Base-by-base conservation (phyloP, 2,113 vertebrate species). In the Corythoichthys haematopterus region DNA sequence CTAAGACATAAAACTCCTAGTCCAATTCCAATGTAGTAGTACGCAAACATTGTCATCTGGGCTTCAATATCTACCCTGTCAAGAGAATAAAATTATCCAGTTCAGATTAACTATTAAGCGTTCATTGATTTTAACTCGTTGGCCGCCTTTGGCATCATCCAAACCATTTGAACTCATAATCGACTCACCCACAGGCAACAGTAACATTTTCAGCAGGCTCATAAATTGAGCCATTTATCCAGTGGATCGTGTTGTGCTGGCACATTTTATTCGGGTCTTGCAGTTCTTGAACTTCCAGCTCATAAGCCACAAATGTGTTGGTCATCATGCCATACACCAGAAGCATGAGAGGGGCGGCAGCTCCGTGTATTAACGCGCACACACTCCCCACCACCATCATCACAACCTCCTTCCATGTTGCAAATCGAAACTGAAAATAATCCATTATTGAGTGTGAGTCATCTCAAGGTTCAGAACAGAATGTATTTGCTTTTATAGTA, bases 21-120 rank as follows among this genome's bases (percentile, higher is more conserved):
- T 77, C 91, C 92, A 60, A 92, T 90, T 33, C 87, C 90, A 75
- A 89, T 20, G 74, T 92, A 93, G 78, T 92, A 93, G 77, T 85
- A 88, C 16, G 92, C 91, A 88, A 92, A 92, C 69, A 75, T 80
- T 46, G 87, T 89, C 90, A 93, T 89, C 72, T 92, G 58, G 3
- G 38, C 75, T 69, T 92, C 89, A 72, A 93, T 90, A 65, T 92
- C 78, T 62, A 88, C 79, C 72, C 92, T 93, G 84, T 13, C 36
- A 66, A 74, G 58, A 73, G 10, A 73, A 79, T n/a, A 33, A 2
- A 45, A 61, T 46, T 20, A 57, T 35, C 4, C 14, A 35, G 55
- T 57, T 12, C 13, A 36, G 4, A 36, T 9, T 3, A 55, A 55
- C 20, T 5, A 28, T 9, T 55, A 33, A 4, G 28, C 1, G 20